Base-by-base conservation (phyloP, 2,888 invertebrate species). In the Volucella zonaria region DNA sequence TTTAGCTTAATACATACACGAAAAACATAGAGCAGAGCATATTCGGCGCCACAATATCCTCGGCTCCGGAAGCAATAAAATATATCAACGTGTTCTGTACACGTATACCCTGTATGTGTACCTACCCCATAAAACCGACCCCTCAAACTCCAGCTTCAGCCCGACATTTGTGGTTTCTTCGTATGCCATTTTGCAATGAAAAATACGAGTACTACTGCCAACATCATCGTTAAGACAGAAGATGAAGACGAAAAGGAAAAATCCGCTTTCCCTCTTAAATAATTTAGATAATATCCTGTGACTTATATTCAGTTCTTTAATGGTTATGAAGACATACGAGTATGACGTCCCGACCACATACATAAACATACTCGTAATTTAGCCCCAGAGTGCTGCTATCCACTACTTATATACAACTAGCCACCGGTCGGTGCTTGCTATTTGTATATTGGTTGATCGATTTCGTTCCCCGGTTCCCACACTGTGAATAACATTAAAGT, bases 211-310 rank as follows among this genome's bases (percentile, higher is more conserved):
- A 12, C 38, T 31, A 11, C 18, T 23, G 10, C n/a, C n/a, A n/a
- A 23, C 38, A 18, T 23, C 54, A 45, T 43, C 23, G 18, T 49
- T 38, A 43, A 43, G 61, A 14, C 14, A 15, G 47, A 49, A 49
- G 14, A 14, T 9, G 14, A 49, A 49, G n/a, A n/a, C 59, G 49
- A 54, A 12, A 67, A 67, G 71, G 58, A 71, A 54, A 62, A 82
- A 74, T 75, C 54, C 82, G 79, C 82, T 83, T 79, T 79, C 82
- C 18, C 67, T 66, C 52, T 71, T 79, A 62, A 74, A 83, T 83
- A 70, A 83, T 83, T 79, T 70, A 83, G 74, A 79, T 79, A 67
- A 83, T 79, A 79, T 83, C 82, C 59, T 79, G 82, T 79, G 79
- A 83, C 79, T 83, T 83, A 79, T 74, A 70, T 83, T 70, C 70